These are phyloP conservation scores for Eupithecia abbreviata DNA, from an alignment of 2,888 invertebrate genomes.

Conservation along the genomic window DNA sequence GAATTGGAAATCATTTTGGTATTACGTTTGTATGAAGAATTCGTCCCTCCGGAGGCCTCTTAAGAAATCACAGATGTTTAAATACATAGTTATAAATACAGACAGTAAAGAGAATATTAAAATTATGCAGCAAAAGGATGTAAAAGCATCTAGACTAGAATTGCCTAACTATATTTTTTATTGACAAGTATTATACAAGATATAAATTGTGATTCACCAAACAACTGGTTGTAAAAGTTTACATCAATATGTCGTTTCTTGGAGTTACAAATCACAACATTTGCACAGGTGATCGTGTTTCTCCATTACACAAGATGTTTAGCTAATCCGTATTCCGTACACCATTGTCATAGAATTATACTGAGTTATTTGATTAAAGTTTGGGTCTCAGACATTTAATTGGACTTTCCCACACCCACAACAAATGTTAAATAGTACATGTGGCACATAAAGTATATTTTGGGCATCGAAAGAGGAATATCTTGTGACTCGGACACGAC, in stretches of 20 bases:
- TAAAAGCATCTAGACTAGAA: too few species aligned
- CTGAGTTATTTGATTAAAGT: constrained; percentile 61
- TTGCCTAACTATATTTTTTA: too few species aligned
- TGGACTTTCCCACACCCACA: constrained; percentile 53
- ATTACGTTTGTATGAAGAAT: too few species aligned
- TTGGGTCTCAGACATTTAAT: constrained; percentile 40
- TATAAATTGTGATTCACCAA: background rate
- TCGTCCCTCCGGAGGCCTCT: too few species aligned
- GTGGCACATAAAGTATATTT: constrained; percentile 37
- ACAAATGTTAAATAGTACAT: constrained; percentile 52
- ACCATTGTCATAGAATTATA: constrained; percentile 66
- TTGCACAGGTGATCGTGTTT: constrained; percentile 52
- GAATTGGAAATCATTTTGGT: too few species aligned
- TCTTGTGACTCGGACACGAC: background rate
- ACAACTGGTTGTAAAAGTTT: background rate
- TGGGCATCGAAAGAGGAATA: background rate
- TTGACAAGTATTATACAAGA: background rate
- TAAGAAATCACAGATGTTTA: too few species aligned
- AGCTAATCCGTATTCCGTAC: constrained; percentile 36
- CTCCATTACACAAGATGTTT: constrained; percentile 33
- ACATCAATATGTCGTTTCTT: background rate
- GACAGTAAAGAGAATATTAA: too few species aligned
- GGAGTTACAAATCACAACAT: constrained; percentile 28
- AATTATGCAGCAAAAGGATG: too few species aligned
- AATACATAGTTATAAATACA: too few species aligned